Percentiles rank a stretch among this genome's conserved stretches.
phyloP scores from a whole-genome alignment of 2,797 vertebrate species.

The Pseudochirops cupreus region DNA sequence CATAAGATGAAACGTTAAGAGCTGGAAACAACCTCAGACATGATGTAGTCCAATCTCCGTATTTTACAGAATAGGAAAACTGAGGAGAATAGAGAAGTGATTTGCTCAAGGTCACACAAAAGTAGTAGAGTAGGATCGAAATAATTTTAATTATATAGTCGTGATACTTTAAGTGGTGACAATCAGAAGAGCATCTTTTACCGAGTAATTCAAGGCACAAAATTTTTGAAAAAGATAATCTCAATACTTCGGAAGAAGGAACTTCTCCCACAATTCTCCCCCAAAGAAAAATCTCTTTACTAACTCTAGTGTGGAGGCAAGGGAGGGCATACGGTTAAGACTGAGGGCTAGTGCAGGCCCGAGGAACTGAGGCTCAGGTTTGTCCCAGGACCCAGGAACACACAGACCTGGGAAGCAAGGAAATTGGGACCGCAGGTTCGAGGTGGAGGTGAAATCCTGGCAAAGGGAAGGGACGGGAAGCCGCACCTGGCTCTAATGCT shows the following conservation, averaged over 20 bases:
- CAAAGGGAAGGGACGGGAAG: background rate
- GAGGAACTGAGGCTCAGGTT: background rate
- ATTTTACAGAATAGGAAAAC: background rate
- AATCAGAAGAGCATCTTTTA: background rate
- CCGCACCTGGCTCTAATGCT: background rate
- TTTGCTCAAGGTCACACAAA: background rate
- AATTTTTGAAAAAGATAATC: background rate
- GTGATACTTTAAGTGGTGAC: background rate
- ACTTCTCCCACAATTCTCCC: background rate
- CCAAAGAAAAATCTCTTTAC: background rate
- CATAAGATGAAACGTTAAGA: background rate
- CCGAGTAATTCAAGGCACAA: background rate
- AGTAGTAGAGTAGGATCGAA: background rate
- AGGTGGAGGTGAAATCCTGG: background rate
- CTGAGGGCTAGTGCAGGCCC: background rate
- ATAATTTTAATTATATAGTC: background rate
- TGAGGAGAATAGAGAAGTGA: background rate
- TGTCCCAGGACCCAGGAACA: background rate
- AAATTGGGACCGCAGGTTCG: background rate
- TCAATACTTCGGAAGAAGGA: background rate
- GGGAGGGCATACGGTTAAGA: background rate
- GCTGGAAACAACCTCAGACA: background rate
- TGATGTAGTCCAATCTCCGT: background rate
- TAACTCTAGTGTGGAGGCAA: background rate
- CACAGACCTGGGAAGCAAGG: background rate